phyloP scores from a whole-genome alignment of 64 coral and sea anemone species.

The Anthopleura sola region DNA sequence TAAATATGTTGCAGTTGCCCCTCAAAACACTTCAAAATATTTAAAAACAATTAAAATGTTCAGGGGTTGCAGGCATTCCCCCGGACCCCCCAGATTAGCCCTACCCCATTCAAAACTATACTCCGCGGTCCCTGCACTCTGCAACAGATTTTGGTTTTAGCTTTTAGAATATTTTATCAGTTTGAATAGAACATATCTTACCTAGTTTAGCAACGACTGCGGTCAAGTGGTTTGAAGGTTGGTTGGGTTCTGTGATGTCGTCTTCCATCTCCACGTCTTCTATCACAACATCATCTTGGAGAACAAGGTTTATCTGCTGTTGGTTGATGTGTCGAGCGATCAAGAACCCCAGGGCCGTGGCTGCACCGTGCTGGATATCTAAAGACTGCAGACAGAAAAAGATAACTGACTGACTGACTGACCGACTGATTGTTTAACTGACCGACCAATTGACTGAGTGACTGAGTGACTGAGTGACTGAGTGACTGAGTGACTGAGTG shows the following conservation, averaged over 20 bases:
- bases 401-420: neutral
- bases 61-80: no score
- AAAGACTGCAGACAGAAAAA: slow-evolving; percentile 40
- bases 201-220: slow-evolving; percentile 43
- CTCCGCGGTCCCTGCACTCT: no score
- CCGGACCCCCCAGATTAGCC: no score
- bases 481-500: neutral
- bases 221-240: slow-evolving; percentile 32
- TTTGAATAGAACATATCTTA: neutral
- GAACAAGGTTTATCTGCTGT: neutral
- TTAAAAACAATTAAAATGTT: no score
- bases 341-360: slow-evolving; percentile 70
- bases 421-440: neutral
- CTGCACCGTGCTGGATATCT: slow-evolving; percentile 82
- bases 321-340: slow-evolving; percentile 70
- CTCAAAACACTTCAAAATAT: no score
- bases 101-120: no score
- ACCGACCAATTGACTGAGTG: neutral
- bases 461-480: neutral
- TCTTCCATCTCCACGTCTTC: slow-evolving; percentile 80
- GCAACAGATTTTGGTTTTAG: no score
- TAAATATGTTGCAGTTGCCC: no score
- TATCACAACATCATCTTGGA: slow-evolving; percentile 28
- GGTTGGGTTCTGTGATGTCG: neutral
- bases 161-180: neutral